These are phyloP conservation scores for Mechanitis mazaeus DNA, from an alignment of 2,888 invertebrate species.

Conservation along the genomic window DNA sequence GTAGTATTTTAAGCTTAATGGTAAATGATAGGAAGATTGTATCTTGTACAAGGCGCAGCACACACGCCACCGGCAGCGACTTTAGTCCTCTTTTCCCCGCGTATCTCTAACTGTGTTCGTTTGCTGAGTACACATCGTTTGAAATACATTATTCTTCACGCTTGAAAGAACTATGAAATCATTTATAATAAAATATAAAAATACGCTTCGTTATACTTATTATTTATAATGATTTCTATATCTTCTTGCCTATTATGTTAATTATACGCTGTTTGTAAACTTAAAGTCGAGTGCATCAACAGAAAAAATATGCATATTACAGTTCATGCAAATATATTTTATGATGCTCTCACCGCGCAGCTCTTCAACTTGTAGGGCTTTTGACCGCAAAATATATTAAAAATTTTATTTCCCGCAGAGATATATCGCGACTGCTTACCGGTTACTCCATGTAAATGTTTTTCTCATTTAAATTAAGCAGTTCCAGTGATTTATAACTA, in stretches of 20 bases:
- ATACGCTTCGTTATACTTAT: conserved; percentile 20
- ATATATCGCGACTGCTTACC: conserved; percentile 30
- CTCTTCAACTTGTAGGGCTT: conserved; percentile 19
- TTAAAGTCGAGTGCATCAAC: not conserved
- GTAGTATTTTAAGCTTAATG: too few species aligned
- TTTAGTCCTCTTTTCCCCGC: conserved; percentile 41
- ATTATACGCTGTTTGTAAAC: not conserved
- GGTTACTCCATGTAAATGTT: conserved; percentile 30
- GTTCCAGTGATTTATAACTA: conserved; percentile 29
- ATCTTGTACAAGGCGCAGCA: conserved; percentile 16
- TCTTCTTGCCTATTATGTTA: conserved; percentile 5
- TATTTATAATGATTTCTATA: conserved; percentile 19
- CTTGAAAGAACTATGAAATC: conserved; percentile 24
- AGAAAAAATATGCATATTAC: too few species aligned
- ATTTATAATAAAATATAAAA: conserved; percentile 21
- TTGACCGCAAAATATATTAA: conserved; percentile 28
- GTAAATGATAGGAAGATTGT: too few species aligned
- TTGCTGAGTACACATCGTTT: conserved; percentile 45
- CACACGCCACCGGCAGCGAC: conserved; percentile 33
- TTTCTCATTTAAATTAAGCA: conserved; percentile 32
- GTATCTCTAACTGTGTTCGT: too few species aligned
- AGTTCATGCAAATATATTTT: conserved; percentile 19
- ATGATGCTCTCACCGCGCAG: conserved; percentile 24
- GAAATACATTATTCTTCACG: conserved; percentile 33
- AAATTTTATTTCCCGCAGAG: conserved; percentile 26